A percentile compares a stretch with the other conserved stretches of the same genome.
Evolutionary conservation across 2,888 invertebrate genomes (phyloP).

Genomic region (Bellardia pandia): DNA sequence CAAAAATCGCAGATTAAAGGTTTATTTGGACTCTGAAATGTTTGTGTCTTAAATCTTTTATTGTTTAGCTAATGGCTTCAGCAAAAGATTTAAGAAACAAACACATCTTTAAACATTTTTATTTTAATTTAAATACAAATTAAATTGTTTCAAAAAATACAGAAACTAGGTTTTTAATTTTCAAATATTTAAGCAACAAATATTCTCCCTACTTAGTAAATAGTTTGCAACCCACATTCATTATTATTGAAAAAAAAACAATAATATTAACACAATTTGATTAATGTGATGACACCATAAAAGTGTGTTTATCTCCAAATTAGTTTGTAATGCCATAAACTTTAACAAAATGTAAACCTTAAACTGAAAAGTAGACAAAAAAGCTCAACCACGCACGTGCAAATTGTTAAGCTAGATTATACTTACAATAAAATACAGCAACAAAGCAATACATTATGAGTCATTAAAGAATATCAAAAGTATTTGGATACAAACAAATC

Average conservation of each 20-base stretch:
- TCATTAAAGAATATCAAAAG: constrained; percentile 49
- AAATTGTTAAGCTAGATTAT: constrained; percentile 34
- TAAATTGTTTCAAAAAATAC: too few relatives aligned
- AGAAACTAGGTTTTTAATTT: background rate
- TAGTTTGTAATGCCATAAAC: constrained; percentile 19
- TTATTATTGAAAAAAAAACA: background rate
- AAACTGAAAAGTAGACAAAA: background rate
- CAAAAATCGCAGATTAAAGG: background rate
- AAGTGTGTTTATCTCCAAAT: constrained; percentile 33
- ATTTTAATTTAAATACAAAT: too few relatives aligned
- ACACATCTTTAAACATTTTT: too few relatives aligned
- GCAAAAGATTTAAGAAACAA: too few relatives aligned
- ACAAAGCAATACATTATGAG: constrained; percentile 27
- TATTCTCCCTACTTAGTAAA: constrained; percentile 12
- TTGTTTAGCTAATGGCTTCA: background rate
- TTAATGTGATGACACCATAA: constrained; percentile 47
- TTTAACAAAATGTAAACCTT: background rate
- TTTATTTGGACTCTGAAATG: background rate
- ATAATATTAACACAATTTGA: constrained; percentile 12
- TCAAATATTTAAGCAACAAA: constrained; percentile 7
- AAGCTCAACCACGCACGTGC: constrained; percentile 60
- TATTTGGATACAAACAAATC: background rate
- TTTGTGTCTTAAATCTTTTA: constrained; percentile 43
- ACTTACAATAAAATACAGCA: background rate
- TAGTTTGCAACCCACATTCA: background rate